Base-by-base conservation (phyloP, 2,888 invertebrate genomes). In the Hermaeophaga mercurialis region DNA sequence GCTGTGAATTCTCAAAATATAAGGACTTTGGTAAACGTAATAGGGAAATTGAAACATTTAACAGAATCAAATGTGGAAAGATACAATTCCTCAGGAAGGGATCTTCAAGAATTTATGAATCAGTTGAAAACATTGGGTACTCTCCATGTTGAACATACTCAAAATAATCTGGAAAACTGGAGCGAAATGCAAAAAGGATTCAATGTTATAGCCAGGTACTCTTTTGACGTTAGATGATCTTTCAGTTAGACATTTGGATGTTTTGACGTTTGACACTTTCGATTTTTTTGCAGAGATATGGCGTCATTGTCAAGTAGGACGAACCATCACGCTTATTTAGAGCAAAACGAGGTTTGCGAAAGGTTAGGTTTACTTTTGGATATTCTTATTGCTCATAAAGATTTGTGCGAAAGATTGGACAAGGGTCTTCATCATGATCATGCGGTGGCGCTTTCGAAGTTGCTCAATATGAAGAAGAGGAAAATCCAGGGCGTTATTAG, bases 401-500 rank as follows among this genome's bases (percentile, higher is more conserved):
- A 83, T 59, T 70, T 85, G 14, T 85, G 85, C 64, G 85, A 85
- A 66, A 77, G 85, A 55, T 80, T 85, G 56, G 85, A 85, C 64
- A 80, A 81, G 49, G 85, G 85, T 3, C 81, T 85, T 1, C 82
- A 82, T 12, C 80, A 82, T 12, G 85, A 85, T 70, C 85, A 85
- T 70, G 83, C 84, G 62, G 79, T 80, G 22, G 85, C 85, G 0
- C 72, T 85, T 5, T 80, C 83, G 1, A 84, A 84, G 63, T 84
- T 85, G 83, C 67, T 85, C 26, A 80, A 82, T 1, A 74, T 85
- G 47, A 85, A 85, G 66, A 84, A 84, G 63, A 75, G 83, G 43
- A 84, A 84, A 70, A 83, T 85, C 70, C 85, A 85, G 68, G 84
- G 84, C 1, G 84, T 84, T 7, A 83, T 85, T 59, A 77, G 81